phyloP scores from a whole-genome alignment of 2,797 vertebrate species.

The Aphelocoma californica region DNA sequence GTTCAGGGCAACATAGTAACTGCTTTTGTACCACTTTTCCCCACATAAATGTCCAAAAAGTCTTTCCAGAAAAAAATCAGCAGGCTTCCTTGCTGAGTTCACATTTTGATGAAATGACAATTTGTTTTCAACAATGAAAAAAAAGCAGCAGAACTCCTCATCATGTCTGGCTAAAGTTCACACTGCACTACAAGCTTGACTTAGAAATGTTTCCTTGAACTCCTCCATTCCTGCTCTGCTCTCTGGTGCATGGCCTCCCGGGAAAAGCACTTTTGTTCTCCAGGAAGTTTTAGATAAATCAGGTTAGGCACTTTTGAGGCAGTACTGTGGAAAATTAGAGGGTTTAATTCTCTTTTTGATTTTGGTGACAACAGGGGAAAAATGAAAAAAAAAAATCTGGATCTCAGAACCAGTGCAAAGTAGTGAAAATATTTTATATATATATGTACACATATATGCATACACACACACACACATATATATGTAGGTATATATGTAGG shows the following conservation, averaged over 20 bases:
- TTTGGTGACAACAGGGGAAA: not conserved
- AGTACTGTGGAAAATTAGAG: not conserved
- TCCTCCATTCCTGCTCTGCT: not conserved
- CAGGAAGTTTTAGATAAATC: not conserved
- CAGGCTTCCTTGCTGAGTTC: not conserved
- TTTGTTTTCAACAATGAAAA: not conserved
- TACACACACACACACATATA: accelerated
- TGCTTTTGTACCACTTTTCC: not conserved
- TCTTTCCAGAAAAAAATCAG: not conserved
- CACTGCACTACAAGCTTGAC: not conserved
- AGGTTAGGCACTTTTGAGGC: not conserved
- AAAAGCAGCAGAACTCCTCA: not conserved
- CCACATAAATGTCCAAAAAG: not conserved
- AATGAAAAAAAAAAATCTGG: not conserved
- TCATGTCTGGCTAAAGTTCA: not conserved
- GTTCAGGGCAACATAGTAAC: not conserved
- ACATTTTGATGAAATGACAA: not conserved
- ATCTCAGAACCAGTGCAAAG: not conserved
- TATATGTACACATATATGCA: accelerated
- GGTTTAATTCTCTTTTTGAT: not conserved
- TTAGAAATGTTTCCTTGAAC: not conserved
- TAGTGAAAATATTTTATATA: accelerated
- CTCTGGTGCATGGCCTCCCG: not conserved
- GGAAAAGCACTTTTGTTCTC: not conserved
- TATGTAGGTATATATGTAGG: no score